A percentile compares a stretch with the other conserved stretches of the same genome.
phyloP scores from a whole-genome alignment of 2,888 invertebrate genomes.

The Anodontia alba region DNA sequence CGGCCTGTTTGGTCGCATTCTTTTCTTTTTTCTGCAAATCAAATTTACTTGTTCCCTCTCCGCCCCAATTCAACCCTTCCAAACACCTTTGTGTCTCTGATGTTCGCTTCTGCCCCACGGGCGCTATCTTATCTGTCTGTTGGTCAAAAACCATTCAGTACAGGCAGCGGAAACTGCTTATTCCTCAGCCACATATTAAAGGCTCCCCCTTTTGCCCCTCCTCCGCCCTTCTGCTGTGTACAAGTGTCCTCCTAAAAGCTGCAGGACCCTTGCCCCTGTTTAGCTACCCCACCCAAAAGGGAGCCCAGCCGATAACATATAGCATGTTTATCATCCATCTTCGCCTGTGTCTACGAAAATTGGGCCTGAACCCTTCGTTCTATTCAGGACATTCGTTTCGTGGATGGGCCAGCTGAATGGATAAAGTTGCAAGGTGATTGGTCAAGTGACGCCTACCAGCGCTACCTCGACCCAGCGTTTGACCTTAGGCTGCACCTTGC shows the following conservation, averaged over 20 bases:
- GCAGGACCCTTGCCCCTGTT: background rate
- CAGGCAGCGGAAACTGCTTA: background rate
- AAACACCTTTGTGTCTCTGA: constrained; percentile 11
- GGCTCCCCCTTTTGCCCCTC: background rate
- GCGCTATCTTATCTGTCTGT: background rate
- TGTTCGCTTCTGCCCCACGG: background rate
- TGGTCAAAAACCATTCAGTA: constrained; percentile 9
- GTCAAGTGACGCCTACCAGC: constrained; percentile 10
- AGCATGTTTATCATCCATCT: constrained; percentile 7
- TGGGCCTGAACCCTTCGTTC: constrained; percentile 16
- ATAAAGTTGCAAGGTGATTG: constrained; percentile 2
- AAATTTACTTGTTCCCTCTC: constrained; percentile 26
- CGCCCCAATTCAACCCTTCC: constrained; percentile 14
- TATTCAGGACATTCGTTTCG: constrained; percentile 38
- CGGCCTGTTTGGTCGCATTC: constrained; percentile 33
- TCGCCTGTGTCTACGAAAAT: constrained; percentile 1
- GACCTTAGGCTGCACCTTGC: background rate
- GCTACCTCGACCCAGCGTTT: constrained; percentile 13
- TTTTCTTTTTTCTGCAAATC: constrained; percentile 41
- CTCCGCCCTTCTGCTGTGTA: constrained; percentile 16
- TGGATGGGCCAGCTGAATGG: constrained; percentile 20
- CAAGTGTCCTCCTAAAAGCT: background rate
- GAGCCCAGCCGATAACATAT: background rate
- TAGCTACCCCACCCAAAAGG: constrained; percentile 4
- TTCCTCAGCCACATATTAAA: constrained; percentile 23